phyloP scores from a whole-genome alignment of 2,888 invertebrate species.

The Hipparchia semele region DNA sequence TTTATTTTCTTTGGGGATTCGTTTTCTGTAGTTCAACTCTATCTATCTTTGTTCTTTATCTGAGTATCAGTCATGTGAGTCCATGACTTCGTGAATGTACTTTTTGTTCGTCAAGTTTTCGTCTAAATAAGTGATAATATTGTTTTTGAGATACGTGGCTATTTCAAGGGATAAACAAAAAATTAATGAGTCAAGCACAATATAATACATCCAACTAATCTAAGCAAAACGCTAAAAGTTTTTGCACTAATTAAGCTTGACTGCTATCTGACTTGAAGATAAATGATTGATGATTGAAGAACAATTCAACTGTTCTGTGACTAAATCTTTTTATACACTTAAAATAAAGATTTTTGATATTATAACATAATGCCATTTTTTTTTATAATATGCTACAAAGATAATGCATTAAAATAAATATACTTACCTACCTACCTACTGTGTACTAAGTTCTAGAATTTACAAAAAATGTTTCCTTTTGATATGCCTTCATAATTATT shows the following conservation, averaged over 20 bases:
- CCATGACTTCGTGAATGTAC: slow-evolving; percentile 13
- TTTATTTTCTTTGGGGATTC: too few species aligned
- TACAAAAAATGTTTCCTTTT: background rate
- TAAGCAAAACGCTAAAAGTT: background rate
- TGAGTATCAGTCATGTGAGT: slow-evolving; percentile 2
- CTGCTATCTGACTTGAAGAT: too few species aligned
- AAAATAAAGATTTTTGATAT: too few species aligned
- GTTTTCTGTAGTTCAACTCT: background rate
- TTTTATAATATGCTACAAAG: too few species aligned
- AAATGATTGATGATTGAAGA: background rate
- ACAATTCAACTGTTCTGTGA: too few species aligned
- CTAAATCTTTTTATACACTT: too few species aligned
- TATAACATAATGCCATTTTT: too few species aligned
- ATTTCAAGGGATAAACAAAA: slow-evolving; percentile 2
- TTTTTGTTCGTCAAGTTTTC: slow-evolving; percentile 9
- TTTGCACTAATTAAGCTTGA: background rate
- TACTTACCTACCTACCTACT: background rate
- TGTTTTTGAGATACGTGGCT: slow-evolving; percentile 7
- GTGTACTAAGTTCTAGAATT: background rate
- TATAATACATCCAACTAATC: background rate
- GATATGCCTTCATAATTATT: slow-evolving; percentile 10
- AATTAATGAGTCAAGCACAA: background rate
- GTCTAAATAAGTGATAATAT: slow-evolving; percentile 19
- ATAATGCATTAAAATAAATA: too few species aligned
- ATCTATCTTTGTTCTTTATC: slow-evolving; percentile 2